Evolutionary conservation across 2,888 invertebrate species (phyloP), one percentile per base, ranked within the genome.

Genomic region (Sepiola atlantica): DNA sequence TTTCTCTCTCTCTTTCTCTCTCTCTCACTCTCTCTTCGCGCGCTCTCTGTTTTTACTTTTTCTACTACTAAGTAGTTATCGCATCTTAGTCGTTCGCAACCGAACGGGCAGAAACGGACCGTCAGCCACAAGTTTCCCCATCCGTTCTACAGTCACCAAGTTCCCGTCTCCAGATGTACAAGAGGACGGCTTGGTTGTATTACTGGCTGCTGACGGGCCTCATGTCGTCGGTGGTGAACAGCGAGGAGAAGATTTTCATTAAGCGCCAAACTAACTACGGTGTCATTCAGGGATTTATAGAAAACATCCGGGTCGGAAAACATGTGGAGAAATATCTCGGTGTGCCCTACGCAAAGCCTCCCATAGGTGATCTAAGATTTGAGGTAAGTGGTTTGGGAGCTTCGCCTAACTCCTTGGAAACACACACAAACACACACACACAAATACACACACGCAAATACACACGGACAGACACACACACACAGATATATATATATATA

Each of bases 241-340:
- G 93, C 61, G 57, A 93, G 35, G 57, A 61, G 24, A n/a, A 55
- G 32, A 93, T 57, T 32, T 93, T 57, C 57, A 55, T 93, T 55
- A 57, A 92, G 24, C 55, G 94, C 16, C 91, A 94, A 57, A 92
- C 94, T 32, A 77, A 55, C 12, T 94, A 94, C 45, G 94, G 94
- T 77, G 35, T 92, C 32, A 92, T 94, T 45, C 32, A 92, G n/a
- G 94, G 94, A 57, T 93, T 93, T 90, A 90, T 91, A 45, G 57
- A 61, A n/a, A 93, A 35, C 35, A 35, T 92, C 28, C 55, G 61
- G n/a, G 45, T 54, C 45, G 93, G 55, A 12, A 93, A 54, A 90
- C 35, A 61, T n/a, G 94, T 94, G 54, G 93, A 94, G 35, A 93
- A 93, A 16, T 94, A 93, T 77, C 90, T 94, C 28, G 94, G 94